These are phyloP conservation scores for Ormyrus labotus DNA, from an alignment of 2,888 invertebrate species.

Conservation along the genomic window DNA sequence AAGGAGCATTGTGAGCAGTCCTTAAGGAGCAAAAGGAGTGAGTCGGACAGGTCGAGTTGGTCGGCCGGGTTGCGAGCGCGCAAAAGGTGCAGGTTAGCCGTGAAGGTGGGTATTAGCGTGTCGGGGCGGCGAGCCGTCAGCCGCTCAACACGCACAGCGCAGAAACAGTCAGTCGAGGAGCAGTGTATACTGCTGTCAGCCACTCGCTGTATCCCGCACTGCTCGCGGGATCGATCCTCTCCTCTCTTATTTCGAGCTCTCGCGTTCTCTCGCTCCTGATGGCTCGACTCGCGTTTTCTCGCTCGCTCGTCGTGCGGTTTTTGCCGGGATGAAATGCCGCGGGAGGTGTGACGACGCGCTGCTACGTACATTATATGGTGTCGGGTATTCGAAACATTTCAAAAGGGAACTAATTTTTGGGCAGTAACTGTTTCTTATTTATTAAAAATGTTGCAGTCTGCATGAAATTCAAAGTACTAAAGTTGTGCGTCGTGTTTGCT, in stretches of 20 bases:
- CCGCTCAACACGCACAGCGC: not conserved
- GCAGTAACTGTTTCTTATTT: too few species aligned
- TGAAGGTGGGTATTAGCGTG: slow-evolving; percentile 74
- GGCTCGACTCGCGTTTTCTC: slow-evolving; percentile 44
- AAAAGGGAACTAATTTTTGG: too few species aligned
- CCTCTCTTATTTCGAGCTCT: not conserved
- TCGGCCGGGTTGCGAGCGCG: slow-evolving; percentile 8
- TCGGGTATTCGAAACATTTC: too few species aligned
- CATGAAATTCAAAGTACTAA: too few species aligned
- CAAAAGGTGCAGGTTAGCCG: slow-evolving; percentile 23
- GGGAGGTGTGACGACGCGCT: too few species aligned
- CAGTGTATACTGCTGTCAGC: slow-evolving; percentile 34
- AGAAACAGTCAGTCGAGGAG: slow-evolving; percentile 9
- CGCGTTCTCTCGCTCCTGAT: slow-evolving; percentile 1
- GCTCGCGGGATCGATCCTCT: slow-evolving; percentile 28
- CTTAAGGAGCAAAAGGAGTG: slow-evolving; percentile 6
- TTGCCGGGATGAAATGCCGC: too few species aligned
- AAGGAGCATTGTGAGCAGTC: not conserved
- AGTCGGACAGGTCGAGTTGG: not conserved
- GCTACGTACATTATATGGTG: too few species aligned
- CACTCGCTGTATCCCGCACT: not conserved
- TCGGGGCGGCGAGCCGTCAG: slow-evolving; percentile 61
- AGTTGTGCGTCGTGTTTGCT: too few species aligned
- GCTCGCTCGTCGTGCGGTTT: not conserved
- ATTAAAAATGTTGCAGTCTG: too few species aligned